Evolutionary conservation across 2,797 vertebrate genomes (phyloP), one percentile per base, ranked within the genome.

Genomic region (Sebastes taczanowskii): DNA sequence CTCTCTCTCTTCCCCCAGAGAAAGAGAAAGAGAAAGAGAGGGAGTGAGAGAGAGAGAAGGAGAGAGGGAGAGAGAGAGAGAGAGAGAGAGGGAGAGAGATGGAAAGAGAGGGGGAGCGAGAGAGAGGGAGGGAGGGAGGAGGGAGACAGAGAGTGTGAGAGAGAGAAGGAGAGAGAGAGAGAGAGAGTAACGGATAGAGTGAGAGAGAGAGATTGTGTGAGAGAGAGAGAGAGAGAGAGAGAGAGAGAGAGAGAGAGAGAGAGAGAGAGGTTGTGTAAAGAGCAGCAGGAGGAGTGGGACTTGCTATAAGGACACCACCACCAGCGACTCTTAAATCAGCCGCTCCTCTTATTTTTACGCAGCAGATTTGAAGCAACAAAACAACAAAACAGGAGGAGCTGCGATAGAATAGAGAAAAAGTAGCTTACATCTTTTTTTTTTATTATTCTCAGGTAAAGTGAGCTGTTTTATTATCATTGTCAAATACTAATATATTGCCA

Each of bases 311-410:
- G 88, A 91, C 87, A 89, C 80, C 65, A 87, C 86, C 88, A 89
- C 80, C 65, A 87, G 87, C 88, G 83, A 85, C 87, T 88, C 94
- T 88, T 90, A 88, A 86, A 94, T 90, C 83, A 85, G 82, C 85
- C 74, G 89, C 81, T 90, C 73, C 83, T 91, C 86, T 77, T 77
- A 35, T 79, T 92, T 91, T 87, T 85, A 84, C 86, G 86, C 84
- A 91, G 71, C 73, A 90, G 81, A 89, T 85, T 83, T 80, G 81
- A 84, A 86, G 94, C 89, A 93, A 93, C 88, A 87, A 91, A 87
- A 87, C 78, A 91, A 42, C 13, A 65, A 75, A 78, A 80, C 75
- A 88, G 84, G 79, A 87, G 78, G 60, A 89, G 87, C 84, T 85
- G 86, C 83, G 80, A 78, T 20, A 81, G 71, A 79, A 66, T 23